Evolutionary conservation across 2,888 invertebrate genomes (phyloP), one percentile per base, ranked within the genome.

Genomic region (Fabriciana adippe): DNA sequence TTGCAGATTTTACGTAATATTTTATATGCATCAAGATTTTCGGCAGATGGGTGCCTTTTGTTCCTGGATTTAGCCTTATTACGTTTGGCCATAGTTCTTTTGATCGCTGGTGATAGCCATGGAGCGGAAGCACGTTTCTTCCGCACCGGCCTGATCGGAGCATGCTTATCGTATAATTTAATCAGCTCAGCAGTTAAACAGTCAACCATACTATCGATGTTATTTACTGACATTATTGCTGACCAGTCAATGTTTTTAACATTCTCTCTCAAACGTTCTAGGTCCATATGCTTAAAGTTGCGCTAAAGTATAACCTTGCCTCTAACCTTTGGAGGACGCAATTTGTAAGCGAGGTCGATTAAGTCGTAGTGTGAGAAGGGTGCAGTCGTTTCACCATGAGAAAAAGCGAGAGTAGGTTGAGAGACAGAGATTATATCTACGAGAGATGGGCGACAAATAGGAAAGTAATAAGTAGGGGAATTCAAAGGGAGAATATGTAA

Each of bases 321-420:
- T 59, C 69, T 73, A 45, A 55, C 26, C 64, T 73, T 73, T 18
- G 21, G 62, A 18, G 18, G 2, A 18, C 18, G 18, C 1, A 18
- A 18, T 18, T 18, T 18, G 18, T 18, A 18, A 18, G 18, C 18
- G 18, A 18, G 18, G 18, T 18, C 71, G 3, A 73, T 62, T 6
- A 69, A 47, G 21, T 73, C 70, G n/a, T 73, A 71, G 56, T 71
- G 63, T 3, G 73, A 73, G 21, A 71, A 73, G 16, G 68, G 57
- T 13, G 67, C 57, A 13, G 71, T 70, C 13, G 55, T 31, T 56
- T 73, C 1, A 18, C 2, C 18, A 61, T 73, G 66, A 13, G 50
- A 50, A n/a, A 35, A 16, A 16, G 69, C 70, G 26, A 67, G 53
- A 41, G 59, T n/a, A 48, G 51, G 64, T 3, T 66, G 21, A 55